Percentiles rank a stretch among this genome's conserved stretches.
phyloP scores from a whole-genome alignment of 2,888 invertebrate genomes.

The Syrista parreyssii region DNA sequence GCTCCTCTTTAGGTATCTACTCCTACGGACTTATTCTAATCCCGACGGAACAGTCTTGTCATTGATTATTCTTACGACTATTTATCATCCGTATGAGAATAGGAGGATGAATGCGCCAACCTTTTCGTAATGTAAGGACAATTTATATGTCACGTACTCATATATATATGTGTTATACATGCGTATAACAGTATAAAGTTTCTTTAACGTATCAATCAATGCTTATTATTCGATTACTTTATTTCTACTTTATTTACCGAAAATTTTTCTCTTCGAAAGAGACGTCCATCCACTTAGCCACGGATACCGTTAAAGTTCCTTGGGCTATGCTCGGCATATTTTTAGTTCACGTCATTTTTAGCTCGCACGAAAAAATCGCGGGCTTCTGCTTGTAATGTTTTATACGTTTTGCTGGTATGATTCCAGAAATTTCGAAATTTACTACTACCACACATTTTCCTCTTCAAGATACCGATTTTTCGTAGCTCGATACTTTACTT shows the following conservation, averaged over 20 bases:
- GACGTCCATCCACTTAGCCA: neutral
- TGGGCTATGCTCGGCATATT: slow-evolving; percentile 50
- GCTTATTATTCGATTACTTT: neutral
- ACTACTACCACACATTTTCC: neutral
- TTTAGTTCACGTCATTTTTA: slow-evolving; percentile 53
- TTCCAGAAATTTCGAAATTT: neutral
- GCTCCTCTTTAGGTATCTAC: neutral
- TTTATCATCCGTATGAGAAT: neutral
- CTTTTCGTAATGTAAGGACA: neutral
- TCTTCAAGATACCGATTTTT: neutral
- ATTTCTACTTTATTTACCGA: neutral
- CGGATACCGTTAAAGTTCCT: slow-evolving; percentile 30
- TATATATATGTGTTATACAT: neutral
- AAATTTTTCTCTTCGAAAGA: neutral
- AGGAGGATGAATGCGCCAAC: neutral
- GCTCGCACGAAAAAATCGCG: slow-evolving; percentile 47
- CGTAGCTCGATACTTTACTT: neutral
- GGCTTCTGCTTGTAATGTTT: slow-evolving; percentile 26
- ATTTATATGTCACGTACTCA: neutral
- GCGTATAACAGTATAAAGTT: neutral
- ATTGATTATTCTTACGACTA: neutral
- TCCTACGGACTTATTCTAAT: neutral
- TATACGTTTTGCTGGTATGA: neutral
- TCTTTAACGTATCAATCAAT: neutral
- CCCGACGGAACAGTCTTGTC: neutral